These are phyloP conservation scores for Drosophila eugracilis DNA, from an alignment of 1,140 invertebrate genomes.

Conservation along the genomic window DNA sequence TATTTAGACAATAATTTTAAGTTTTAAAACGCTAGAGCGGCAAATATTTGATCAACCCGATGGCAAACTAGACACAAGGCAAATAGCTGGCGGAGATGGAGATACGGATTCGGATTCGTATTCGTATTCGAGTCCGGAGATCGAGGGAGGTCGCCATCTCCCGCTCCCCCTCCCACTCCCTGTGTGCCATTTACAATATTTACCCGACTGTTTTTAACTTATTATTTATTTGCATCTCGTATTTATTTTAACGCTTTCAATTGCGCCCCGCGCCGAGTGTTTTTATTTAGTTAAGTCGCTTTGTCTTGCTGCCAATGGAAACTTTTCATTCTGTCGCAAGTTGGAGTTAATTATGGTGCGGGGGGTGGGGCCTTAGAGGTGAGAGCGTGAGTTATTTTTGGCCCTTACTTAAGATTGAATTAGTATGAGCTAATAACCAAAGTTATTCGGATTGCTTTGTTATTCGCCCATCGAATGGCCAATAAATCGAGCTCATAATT, in stretches of 20 bases:
- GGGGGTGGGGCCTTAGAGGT: neutral
- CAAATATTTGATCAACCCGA: slow-evolving; percentile 71
- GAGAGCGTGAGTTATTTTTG: neutral
- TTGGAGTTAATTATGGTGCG: slow-evolving; percentile 7
- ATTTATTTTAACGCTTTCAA: slow-evolving; percentile 68
- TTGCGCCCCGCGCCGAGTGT: slow-evolving; percentile 39
- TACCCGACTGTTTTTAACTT: slow-evolving; percentile 55
- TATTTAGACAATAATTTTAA: slow-evolving; percentile 74
- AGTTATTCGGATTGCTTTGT: slow-evolving; percentile 50
- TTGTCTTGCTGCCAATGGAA: slow-evolving; percentile 60
- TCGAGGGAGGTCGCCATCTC: slow-evolving; percentile 23
- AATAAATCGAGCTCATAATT: slow-evolving; percentile 76
- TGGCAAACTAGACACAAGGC: slow-evolving; percentile 63
- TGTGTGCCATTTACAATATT: slow-evolving; percentile 63
- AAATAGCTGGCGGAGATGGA: slow-evolving; percentile 39
- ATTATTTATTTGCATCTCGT: slow-evolving; percentile 69
- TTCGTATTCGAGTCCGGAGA: neutral
- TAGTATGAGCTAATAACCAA: no score
- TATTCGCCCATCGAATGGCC: slow-evolving; percentile 58
- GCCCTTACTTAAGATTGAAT: no score
- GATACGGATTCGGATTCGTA: slow-evolving; percentile 9
- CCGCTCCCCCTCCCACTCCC: no score
- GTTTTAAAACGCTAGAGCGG: slow-evolving; percentile 43
- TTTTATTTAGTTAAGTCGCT: slow-evolving; percentile 69
- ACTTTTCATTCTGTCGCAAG: slow-evolving; percentile 47